phyloP scores from a whole-genome alignment of 2,888 invertebrate species.

The Noctua janthe region DNA sequence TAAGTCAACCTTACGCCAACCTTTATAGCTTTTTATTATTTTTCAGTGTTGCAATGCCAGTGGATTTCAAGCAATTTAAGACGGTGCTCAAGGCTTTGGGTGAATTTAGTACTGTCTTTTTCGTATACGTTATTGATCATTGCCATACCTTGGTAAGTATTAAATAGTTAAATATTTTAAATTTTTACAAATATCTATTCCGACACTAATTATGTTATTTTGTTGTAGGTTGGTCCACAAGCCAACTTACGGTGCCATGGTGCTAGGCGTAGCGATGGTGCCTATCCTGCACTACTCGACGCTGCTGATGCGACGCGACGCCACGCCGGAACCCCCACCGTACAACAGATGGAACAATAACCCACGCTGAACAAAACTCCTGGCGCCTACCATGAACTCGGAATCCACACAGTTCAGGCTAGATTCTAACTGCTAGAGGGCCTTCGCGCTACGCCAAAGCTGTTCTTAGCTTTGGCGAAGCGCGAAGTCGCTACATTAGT shows the following conservation, averaged over 20 bases:
- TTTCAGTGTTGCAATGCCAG: constrained; percentile 83
- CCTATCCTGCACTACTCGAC: constrained; percentile 86
- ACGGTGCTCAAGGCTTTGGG: constrained; percentile 83
- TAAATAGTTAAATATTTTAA: background rate
- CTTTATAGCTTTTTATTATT: constrained; percentile 18
- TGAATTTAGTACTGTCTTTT: constrained; percentile 85
- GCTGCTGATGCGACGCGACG: constrained; percentile 75
- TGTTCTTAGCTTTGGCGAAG: background rate
- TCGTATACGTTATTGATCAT: constrained; percentile 85
- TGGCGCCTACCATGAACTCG: background rate
- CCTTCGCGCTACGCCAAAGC: no score
- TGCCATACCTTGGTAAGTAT: constrained; percentile 85
- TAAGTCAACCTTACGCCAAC: background rate
- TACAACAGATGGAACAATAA: constrained; percentile 76
- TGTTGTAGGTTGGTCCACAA: constrained; percentile 81
- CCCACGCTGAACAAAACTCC: constrained; percentile 70
- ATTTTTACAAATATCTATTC: background rate
- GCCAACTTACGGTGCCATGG: constrained; percentile 80
- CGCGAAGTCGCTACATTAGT: background rate
- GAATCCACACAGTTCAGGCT: background rate
- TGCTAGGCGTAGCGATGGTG: constrained; percentile 77
- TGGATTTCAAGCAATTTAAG: constrained; percentile 86
- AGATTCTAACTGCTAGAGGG: background rate
- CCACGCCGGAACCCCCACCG: constrained; percentile 68
- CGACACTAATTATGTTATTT: background rate